Evolutionary conservation across 2,797 vertebrate species (phyloP).

Genomic region (Acipenser transmontanus): DNA sequence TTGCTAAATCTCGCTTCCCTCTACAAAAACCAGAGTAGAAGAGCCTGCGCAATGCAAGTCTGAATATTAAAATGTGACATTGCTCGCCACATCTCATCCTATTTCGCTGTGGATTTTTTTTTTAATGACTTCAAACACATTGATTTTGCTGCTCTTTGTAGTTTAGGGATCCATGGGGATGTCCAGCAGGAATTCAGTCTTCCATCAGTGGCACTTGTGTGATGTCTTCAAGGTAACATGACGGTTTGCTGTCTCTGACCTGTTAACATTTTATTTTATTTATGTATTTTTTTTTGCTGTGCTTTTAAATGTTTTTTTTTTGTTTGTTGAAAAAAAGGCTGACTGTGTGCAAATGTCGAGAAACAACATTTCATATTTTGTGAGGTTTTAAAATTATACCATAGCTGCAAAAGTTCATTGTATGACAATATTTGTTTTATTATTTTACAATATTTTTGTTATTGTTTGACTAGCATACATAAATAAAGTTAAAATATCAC

Average conservation of each 20-base stretch:
- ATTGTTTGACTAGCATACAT: too few relatives aligned
- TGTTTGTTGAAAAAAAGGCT: constrained; percentile 1
- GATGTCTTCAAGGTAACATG: constrained; percentile 98
- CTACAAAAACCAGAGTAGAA: constrained; percentile 82
- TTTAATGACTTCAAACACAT: constrained; percentile 98
- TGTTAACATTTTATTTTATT: constrained; percentile 53
- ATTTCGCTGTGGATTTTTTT: constrained; percentile 79
- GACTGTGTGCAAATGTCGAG: neutral
- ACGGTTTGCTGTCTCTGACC: constrained; percentile 74
- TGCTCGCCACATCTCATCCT: constrained; percentile 86
- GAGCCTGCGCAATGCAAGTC: constrained; percentile 99
- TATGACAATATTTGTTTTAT: too few relatives aligned
- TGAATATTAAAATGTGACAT: constrained; percentile 99
- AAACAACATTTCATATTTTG: too few relatives aligned
- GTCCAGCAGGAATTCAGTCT: constrained; percentile 83
- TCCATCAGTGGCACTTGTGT: constrained; percentile 94
- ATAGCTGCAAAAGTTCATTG: too few relatives aligned
- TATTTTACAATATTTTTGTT: too few relatives aligned
- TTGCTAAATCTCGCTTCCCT: constrained; percentile 98
- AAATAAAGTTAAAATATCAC: too few relatives aligned
- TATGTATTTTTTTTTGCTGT: neutral
- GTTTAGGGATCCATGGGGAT: constrained; percentile 93
- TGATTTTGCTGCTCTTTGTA: constrained; percentile 88
- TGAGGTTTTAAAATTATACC: too few relatives aligned
- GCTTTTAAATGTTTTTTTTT: too few relatives aligned